Percentiles rank a stretch among this genome's conserved stretches.
Conservation (phyloP, 2,797 vertebrate species). For the Mormyrops attenuatus region DNA sequence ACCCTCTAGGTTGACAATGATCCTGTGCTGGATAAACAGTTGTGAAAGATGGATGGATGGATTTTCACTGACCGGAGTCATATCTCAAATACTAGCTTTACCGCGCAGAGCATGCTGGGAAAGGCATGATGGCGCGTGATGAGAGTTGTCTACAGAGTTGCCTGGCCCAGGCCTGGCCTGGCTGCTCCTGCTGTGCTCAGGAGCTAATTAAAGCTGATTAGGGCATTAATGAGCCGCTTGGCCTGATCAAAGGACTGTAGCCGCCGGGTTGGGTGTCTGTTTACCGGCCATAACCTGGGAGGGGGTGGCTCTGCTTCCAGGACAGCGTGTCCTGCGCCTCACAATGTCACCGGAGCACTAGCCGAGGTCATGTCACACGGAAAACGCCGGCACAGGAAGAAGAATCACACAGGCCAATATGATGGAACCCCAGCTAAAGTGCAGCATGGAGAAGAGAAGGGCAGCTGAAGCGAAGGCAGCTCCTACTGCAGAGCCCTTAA, state of each 20-base stretch:
- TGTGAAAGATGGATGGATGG: background rate
- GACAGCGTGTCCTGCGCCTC: background rate
- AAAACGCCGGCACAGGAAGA: background rate
- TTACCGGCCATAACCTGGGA: constrained; percentile 38
- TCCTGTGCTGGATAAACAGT: background rate
- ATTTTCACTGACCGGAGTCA: background rate
- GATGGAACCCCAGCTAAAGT: background rate
- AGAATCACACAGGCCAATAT: background rate
- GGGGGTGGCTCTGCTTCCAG: background rate
- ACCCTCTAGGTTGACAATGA: background rate
- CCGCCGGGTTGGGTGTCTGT: constrained; percentile 32
- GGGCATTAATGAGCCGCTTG: constrained; percentile 45
- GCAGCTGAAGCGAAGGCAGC: background rate
- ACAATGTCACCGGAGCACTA: background rate
- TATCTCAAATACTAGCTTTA: background rate
- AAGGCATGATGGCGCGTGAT: background rate
- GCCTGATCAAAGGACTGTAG: constrained; percentile 43
- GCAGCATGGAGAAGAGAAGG: background rate
- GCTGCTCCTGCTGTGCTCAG: constrained; percentile 38
- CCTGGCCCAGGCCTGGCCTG: constrained; percentile 12
- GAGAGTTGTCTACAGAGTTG: background rate
- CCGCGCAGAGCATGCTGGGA: background rate
- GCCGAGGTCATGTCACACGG: background rate
- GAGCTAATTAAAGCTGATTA: constrained; percentile 52
- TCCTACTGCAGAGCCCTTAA: background rate